phyloP scores from a whole-genome alignment of 2,797 vertebrate genomes.

The Limosa lapponica region DNA sequence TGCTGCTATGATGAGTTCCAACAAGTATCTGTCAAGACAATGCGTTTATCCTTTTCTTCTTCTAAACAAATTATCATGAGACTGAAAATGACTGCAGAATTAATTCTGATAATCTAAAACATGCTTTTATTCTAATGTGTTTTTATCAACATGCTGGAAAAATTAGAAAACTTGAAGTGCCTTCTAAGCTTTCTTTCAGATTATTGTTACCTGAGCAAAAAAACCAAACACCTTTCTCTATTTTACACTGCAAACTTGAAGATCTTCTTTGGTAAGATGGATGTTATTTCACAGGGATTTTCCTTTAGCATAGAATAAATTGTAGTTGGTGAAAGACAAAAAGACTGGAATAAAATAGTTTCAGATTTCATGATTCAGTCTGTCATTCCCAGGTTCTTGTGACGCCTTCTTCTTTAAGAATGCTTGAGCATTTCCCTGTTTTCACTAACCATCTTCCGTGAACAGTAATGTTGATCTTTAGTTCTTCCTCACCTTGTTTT shows the following conservation, averaged over 20 bases:
- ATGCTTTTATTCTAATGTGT: background rate
- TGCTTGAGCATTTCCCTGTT: background rate
- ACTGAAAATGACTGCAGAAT: background rate
- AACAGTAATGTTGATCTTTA: background rate
- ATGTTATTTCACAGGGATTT: background rate
- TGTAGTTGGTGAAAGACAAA: background rate
- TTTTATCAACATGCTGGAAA: background rate
- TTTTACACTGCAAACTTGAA: background rate
- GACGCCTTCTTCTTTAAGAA: background rate
- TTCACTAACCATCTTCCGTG: background rate
- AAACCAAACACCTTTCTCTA: background rate
- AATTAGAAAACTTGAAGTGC: background rate
- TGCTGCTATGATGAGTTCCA: background rate
- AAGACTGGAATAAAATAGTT: background rate
- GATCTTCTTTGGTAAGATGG: background rate
- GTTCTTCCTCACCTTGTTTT: background rate
- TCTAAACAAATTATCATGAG: background rate
- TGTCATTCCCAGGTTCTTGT: background rate
- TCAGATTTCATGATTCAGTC: background rate
- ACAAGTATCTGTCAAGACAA: background rate
- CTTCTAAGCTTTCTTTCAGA: background rate
- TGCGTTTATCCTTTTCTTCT: background rate
- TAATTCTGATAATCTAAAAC: background rate
- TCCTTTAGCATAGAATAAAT: background rate
- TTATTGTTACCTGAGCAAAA: background rate